Evolutionary conservation across 1,140 invertebrate genomes (phyloP), one percentile per base, ranked within the genome.

Genomic region (Drosophila ironensis): DNA sequence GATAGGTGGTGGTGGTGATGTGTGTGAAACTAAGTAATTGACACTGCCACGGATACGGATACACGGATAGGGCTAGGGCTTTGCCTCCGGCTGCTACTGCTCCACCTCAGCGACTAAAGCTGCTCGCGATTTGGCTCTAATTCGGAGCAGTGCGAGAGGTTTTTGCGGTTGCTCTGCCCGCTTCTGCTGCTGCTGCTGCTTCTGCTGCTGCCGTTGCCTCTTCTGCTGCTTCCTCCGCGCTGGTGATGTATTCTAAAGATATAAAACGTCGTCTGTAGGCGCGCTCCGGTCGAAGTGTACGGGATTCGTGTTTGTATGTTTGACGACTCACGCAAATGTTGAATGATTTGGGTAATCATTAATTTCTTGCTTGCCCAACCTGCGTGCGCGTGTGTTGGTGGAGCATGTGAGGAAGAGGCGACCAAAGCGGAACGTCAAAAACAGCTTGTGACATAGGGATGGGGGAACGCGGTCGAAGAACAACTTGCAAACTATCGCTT

Each of bases 1-100:
- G n/a, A n/a, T n/a, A 47, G 56, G 60, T 48, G 60, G 59, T 57
- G 51, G 50, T 81, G 47, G 47, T 78, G n/a, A n/a, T n/a, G n/a
- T n/a, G 59, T 40, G 60, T 48, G 56, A 81, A 57, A 73, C 70
- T 86, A 78, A n/a, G 48, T 84, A 82, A 82, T 84, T 82, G 78
- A 82, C 80, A 57, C 53, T 59, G 66, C 33, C 11, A 40, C 38
- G 45, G 35, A 22, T 56, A 14, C 40, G 25, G 12, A 27, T 67
- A 27, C 53, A 14, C 40, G 25, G 12, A 27, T 67, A 27, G 42
- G 11, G 25, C 44, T 50, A n/a, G 17, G 38, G 56, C 44, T 64
- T 8, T 12, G 47, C 33, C 44, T 64, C 52, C 75, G 73, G 69
- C 70, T 64, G 25, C 19, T 20, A n/a, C 27, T 33, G 69, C 51